Conservation (phyloP, 2,797 vertebrate genomes). For the Microtus californicus region DNA sequence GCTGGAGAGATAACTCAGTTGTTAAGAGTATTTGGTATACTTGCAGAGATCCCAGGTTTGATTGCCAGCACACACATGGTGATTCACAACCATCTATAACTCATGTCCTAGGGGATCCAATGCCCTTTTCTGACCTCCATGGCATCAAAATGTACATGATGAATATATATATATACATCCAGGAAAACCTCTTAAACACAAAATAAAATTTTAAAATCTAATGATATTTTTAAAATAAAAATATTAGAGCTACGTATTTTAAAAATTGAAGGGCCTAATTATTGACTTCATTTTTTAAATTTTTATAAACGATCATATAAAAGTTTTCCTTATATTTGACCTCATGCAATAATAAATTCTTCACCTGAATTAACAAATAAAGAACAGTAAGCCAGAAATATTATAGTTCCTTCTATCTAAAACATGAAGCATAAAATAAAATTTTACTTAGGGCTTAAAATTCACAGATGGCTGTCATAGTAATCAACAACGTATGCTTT, state of each 20-base stretch:
- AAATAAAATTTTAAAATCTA: background rate
- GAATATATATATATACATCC: background rate
- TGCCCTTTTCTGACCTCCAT: background rate
- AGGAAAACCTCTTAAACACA: background rate
- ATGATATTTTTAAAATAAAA: background rate
- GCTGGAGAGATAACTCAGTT: background rate
- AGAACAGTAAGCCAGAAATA: background rate
- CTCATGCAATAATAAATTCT: slow-evolving; percentile 24
- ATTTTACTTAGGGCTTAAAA: slow-evolving; percentile 44
- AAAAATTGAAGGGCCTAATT: slow-evolving; percentile 50
- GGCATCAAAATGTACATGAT: background rate
- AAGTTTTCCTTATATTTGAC: slow-evolving; percentile 28
- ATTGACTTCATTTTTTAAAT: slow-evolving; percentile 41
- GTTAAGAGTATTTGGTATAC: background rate
- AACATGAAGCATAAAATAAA: slow-evolving; percentile 46
- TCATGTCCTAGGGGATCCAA: background rate
- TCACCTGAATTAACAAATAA: slow-evolving; percentile 19
- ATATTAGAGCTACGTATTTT: background rate
- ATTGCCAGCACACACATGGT: background rate
- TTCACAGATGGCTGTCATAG: slow-evolving; percentile 38
- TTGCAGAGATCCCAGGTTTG: background rate
- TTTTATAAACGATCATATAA: slow-evolving; percentile 46
- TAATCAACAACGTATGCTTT: background rate
- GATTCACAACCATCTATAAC: background rate
- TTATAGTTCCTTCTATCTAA: slow-evolving; percentile 59